phyloP scores from a whole-genome alignment of 2,113 vertebrate genomes.

The Callocephalon fimbriatum region DNA sequence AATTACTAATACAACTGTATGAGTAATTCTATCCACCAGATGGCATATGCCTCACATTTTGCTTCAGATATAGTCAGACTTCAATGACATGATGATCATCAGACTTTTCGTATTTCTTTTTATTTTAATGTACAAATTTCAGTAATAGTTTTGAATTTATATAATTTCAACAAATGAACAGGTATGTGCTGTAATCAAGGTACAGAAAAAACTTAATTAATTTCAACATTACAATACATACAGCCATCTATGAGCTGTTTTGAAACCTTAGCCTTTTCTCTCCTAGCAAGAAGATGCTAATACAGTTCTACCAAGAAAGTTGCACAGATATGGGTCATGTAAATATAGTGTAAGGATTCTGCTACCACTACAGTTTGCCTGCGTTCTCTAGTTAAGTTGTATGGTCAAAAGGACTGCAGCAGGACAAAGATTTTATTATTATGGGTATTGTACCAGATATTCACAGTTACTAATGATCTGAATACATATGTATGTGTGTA shows the following conservation, averaged over 20 bases:
- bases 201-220: not conserved
- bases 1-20: not conserved
- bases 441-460: not conserved
- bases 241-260: not conserved
- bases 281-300: not conserved
- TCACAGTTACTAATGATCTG: not conserved
- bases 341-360: not conserved
- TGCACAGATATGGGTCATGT: not conserved
- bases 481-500: not conserved
- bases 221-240: not conserved
- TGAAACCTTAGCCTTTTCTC: not conserved
- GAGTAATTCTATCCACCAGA: slow-evolving; percentile 56
- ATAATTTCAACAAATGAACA: not conserved
- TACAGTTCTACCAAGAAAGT: not conserved
- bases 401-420: not conserved
- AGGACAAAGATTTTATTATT: not conserved
- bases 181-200: not conserved
- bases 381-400: not conserved
- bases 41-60: slow-evolving; percentile 42
- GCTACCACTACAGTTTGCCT: not conserved
- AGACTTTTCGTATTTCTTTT: not conserved
- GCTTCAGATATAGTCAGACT: not conserved
- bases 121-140: not conserved
- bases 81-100: not conserved
- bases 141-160: not conserved